These are phyloP conservation scores for Gulo gulo DNA, from an alignment of 2,113 vertebrate genomes.

Conservation along the genomic window DNA sequence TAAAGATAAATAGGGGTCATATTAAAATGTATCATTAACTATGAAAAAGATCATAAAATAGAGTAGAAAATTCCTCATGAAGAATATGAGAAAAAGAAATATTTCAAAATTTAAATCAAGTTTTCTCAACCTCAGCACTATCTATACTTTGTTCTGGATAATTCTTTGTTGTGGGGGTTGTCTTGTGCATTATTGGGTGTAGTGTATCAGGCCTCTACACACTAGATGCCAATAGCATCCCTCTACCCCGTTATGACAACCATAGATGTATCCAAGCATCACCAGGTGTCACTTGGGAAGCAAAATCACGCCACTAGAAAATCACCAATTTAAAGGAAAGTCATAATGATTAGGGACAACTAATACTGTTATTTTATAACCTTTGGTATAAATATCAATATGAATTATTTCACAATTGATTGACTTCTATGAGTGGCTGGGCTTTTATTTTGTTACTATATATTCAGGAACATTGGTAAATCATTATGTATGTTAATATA, in stretches of 20 bases:
- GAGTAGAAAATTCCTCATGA: neutral
- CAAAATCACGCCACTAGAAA: neutral
- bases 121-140: neutral
- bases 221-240: neutral
- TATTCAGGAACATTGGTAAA: neutral
- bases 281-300: neutral
- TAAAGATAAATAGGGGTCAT: neutral
- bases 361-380: neutral
- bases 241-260: neutral
- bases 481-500: neutral
- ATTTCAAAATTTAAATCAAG: neutral
- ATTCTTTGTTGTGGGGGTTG: neutral
- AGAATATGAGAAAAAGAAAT: neutral
- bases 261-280: neutral
- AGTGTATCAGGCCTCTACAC: neutral
- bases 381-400: neutral
- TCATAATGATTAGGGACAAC: neutral
- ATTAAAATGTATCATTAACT: neutral
- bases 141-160: neutral
- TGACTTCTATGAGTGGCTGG: neutral
- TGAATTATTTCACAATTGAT: neutral
- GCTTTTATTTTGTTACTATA: neutral
- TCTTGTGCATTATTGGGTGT: neutral
- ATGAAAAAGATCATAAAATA: neutral
- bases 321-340: neutral